These are phyloP conservation scores for Harpagoxenus sublaevis DNA, from an alignment of 2,888 invertebrate genomes.

Conservation along the genomic window DNA sequence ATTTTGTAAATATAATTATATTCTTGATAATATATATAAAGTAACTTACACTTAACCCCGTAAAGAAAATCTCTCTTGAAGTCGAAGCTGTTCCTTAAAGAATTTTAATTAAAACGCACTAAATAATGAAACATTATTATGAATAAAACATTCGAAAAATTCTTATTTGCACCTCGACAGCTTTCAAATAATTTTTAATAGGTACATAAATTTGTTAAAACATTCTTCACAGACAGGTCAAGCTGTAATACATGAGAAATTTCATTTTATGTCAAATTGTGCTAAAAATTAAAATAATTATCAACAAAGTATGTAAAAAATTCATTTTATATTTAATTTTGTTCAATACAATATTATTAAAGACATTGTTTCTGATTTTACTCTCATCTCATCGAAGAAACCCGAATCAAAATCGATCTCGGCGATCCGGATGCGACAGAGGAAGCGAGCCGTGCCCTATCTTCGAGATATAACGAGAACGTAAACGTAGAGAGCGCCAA, in stretches of 20 bases:
- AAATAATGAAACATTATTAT: not conserved
- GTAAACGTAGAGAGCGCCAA: slow-evolving; percentile 60
- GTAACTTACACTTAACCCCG: not conserved
- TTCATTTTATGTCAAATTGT: not conserved
- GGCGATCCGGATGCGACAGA: slow-evolving; percentile 38
- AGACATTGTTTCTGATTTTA: not conserved
- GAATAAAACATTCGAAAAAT: not conserved
- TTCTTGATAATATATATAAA: not conserved
- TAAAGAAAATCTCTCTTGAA: not conserved
- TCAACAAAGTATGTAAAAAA: not conserved
- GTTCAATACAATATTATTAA: not conserved
- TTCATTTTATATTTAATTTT: not conserved
- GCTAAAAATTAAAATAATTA: not conserved
- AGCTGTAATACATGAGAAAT: not conserved
- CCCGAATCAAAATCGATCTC: slow-evolving; percentile 46
- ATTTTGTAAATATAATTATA: not conserved
- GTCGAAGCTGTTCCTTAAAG: not conserved
- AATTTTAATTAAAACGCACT: not conserved
- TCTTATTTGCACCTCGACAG: not conserved
- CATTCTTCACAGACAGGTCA: not conserved
- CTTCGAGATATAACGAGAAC: slow-evolving; percentile 68
- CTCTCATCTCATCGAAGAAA: not conserved
- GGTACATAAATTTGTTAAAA: not conserved
- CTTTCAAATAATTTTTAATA: not conserved
- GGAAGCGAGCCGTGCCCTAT: slow-evolving; percentile 61